Evolutionary conservation across 1,140 invertebrate species (phyloP).

Genomic region (Drosophila burlai): DNA sequence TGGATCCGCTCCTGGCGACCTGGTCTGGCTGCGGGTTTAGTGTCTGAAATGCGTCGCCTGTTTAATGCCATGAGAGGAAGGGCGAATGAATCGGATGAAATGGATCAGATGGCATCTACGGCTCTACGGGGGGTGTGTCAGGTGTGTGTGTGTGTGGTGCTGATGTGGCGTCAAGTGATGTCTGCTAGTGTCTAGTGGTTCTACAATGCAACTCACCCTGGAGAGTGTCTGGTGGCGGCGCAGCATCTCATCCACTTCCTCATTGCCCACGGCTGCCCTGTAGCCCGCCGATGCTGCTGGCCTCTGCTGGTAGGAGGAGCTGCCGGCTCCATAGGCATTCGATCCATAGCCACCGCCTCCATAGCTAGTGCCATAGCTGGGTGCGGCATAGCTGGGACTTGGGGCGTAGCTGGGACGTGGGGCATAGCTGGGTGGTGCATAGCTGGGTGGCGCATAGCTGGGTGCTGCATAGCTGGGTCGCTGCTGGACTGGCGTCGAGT

Average conservation of each 20-base stretch:
- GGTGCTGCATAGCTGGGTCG: constrained; percentile 12
- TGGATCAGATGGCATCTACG: constrained; percentile 47
- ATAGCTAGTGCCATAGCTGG: constrained; percentile 43
- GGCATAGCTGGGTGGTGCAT: neutral
- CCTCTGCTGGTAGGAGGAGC: constrained; percentile 34
- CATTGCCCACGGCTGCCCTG: constrained; percentile 72
- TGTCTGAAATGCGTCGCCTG: constrained; percentile 85
- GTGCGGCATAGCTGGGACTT: neutral
- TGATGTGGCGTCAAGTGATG: constrained; percentile 14
- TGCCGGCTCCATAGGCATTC: constrained; percentile 49
- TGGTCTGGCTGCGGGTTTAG: constrained; percentile 48
- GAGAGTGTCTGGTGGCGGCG: constrained; percentile 58
- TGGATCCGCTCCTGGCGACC: constrained; percentile 12
- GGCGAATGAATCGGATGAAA: constrained; percentile 64
- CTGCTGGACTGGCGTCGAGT: constrained; percentile 14
- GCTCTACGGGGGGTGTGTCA: constrained; percentile 17
- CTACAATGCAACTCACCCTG: constrained; percentile 57
- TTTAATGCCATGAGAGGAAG: constrained; percentile 74
- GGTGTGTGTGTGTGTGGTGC: constrained; percentile 15
- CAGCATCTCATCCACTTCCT: constrained; percentile 75
- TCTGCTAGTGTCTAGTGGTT: neutral
- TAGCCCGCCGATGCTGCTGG: constrained; percentile 23
- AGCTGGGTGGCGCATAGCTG: neutral
- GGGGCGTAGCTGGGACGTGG: neutral
- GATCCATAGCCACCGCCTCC: constrained; percentile 47